These are phyloP conservation scores for Homarus americanus DNA, from an alignment of 1,140 invertebrate species.

Conservation along the genomic window DNA sequence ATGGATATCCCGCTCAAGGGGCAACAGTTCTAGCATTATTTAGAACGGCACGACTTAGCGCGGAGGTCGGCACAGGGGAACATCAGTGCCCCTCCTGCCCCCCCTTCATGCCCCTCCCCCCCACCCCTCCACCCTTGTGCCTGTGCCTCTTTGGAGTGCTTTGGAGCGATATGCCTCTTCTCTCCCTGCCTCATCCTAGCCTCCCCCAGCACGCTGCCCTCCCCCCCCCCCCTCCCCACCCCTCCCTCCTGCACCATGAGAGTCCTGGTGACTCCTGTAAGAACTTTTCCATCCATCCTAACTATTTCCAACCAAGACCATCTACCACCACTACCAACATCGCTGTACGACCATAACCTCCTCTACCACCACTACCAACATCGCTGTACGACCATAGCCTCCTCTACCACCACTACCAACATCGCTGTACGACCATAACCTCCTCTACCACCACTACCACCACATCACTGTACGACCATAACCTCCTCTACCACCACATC, in stretches of 20 bases:
- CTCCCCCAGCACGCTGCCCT: slow-evolving; percentile 5
- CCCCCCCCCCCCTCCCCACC: neutral
- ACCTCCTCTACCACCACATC: neutral
- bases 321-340: slow-evolving; percentile 1
- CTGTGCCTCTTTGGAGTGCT: neutral
- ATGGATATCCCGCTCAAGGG: neutral
- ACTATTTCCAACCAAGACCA: neutral
- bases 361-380: slow-evolving; percentile 15
- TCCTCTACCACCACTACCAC: slow-evolving; percentile 10
- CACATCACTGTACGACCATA: slow-evolving; percentile 8
- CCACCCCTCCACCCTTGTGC: neutral
- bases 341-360: slow-evolving; percentile 20
- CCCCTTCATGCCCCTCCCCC: neutral
- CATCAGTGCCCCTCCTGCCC: neutral
- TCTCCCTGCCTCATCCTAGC: neutral
- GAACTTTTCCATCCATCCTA: neutral
- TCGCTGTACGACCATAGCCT: slow-evolving; percentile 18
- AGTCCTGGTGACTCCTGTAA: neutral
- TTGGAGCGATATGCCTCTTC: neutral
- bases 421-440: slow-evolving; percentile 18
- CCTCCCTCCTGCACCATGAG: neutral
- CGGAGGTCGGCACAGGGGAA: neutral
- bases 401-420: slow-evolving; percentile 4
- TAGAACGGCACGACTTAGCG: neutral
- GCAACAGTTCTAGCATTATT: neutral